phyloP scores from a whole-genome alignment of 2,888 invertebrate species.

The Drosophila infuscata region DNA sequence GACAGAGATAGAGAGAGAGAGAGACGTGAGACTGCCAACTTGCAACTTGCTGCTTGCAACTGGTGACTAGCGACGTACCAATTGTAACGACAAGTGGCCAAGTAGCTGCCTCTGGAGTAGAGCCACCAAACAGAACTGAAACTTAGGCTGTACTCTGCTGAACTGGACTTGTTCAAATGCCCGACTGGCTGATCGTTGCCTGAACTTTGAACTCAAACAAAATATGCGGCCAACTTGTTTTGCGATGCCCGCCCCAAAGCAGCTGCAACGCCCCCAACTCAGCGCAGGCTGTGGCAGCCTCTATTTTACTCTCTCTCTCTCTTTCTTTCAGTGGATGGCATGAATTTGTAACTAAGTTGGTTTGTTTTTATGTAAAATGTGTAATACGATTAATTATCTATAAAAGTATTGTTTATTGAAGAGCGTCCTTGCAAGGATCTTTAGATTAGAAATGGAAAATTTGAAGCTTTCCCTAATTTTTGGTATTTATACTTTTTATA shows the following conservation, averaged over 20 bases:
- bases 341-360: background rate
- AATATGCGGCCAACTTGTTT: constrained; percentile 78
- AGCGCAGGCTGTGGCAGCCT: constrained; percentile 39
- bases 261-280: constrained; percentile 73
- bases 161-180: constrained; percentile 61
- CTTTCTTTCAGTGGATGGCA: constrained; percentile 14
- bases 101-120: constrained; percentile 47
- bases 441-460: background rate
- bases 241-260: constrained; percentile 63
- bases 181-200: constrained; percentile 55
- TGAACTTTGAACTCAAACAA: constrained; percentile 76
- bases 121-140: constrained; percentile 36
- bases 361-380: background rate
- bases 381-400: background rate
- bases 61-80: constrained; percentile 39
- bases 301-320: constrained; percentile 42
- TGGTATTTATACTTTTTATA: background rate
- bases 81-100: constrained; percentile 76
- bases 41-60: constrained; percentile 24
- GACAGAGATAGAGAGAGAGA: constrained; percentile 2
- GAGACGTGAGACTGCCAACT: constrained; percentile 30
- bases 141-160: constrained; percentile 25
- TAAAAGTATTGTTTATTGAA: background rate
- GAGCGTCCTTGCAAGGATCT: background rate
- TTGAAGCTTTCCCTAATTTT: background rate